Conservation (phyloP, 2,113 vertebrate species). For the Butorides virescens region DNA sequence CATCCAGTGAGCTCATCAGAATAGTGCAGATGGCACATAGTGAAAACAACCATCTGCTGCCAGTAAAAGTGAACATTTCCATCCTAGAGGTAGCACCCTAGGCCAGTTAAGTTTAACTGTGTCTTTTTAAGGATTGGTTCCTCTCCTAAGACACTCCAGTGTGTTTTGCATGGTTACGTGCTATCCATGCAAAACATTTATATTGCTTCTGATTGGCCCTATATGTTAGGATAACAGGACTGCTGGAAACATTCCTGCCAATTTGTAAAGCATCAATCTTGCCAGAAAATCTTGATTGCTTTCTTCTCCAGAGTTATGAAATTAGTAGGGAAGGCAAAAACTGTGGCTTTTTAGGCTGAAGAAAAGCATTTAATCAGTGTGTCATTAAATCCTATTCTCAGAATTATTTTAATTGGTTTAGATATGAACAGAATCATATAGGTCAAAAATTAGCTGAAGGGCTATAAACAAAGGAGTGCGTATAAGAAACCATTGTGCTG, state of each 20-base stretch:
- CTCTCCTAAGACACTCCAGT: not conserved
- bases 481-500: not conserved
- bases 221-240: not conserved
- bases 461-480: not conserved
- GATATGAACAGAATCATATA: conserved; percentile 11
- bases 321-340: not conserved
- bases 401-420: conserved; percentile 19
- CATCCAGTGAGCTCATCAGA: not conserved
- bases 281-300: not conserved
- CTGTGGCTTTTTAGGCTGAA: not conserved
- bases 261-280: not conserved
- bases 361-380: conserved; percentile 5
- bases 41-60: not conserved
- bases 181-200: not conserved
- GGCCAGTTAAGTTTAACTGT: not conserved
- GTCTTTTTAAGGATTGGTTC: not conserved
- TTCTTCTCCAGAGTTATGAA: not conserved
- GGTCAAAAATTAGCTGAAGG: conserved; percentile 19
- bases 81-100: not conserved
- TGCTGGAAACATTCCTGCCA: not conserved
- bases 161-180: not conserved
- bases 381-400: not conserved
- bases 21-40: not conserved
- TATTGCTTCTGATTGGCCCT: not conserved
- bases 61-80: not conserved